Base-by-base conservation (phyloP, 2,888 invertebrate genomes). In the Scaptomyza tumidula region DNA sequence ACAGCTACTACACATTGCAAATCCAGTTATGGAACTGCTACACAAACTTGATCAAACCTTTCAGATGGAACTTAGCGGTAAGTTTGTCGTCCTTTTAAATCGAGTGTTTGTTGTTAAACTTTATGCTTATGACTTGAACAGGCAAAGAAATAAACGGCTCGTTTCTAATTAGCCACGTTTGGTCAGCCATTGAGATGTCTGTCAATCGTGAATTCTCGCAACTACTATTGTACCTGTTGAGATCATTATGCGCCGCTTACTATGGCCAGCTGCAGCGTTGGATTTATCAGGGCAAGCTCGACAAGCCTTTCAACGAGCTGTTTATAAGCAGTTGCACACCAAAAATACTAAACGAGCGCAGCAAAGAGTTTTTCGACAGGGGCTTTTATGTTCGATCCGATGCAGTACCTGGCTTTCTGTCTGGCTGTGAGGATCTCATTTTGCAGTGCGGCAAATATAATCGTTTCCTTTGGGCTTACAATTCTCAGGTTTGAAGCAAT, bases 221-320 rank as follows among this genome's bases (percentile, higher is more conserved):
- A 60, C 65, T 92, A 5, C 69, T 92, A 6, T 79, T 91, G 11
- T 91, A 90, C 49, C 78, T 92, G 43, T 52, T 92, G 33, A 90
- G 88, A 24, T 81, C 88, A 11, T 86, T 92, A 56, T 92, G 91
- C 56, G 80, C 88, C 31, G 91, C 90, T 2, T 92, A 92, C 76
- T 92, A 90, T 37, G 86, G 82, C 16, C 88, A 91, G 89, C 93
- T 98, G 37, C 95, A 96, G 87, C 94, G 95, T 65, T 98, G 98
- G 95, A 94, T 98, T 67, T 96, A 97, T 86, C 95, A 97, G 90
- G 98, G 98, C 0, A 94, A 94, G 55, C 92, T 98, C 14, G 95
- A 96, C 70, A 98, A 98, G 91, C 93, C 94, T 13, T 95, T 95
- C 86, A 95, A 95, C 77, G 98, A 98, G 92, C 97, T 98, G 83